These are phyloP conservation scores for Microdon myrmicae DNA, from an alignment of 2,888 invertebrate genomes.

Conservation along the genomic window DNA sequence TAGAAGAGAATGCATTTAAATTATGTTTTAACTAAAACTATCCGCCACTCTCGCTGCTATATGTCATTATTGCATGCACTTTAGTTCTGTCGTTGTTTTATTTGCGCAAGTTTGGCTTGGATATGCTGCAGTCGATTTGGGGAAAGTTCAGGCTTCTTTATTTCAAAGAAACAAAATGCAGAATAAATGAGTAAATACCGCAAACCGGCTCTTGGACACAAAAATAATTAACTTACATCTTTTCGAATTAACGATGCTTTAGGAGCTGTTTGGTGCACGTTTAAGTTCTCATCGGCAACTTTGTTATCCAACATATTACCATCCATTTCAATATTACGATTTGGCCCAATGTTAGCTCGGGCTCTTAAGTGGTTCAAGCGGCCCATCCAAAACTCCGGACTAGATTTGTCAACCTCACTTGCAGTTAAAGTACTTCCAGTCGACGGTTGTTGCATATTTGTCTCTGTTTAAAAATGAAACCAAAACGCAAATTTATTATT, in stretches of 20 bases:
- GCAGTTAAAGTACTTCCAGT: conserved; percentile 34
- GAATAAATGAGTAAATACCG: too few relatives aligned
- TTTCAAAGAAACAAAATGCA: not conserved
- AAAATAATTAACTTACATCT: conserved; percentile 58
- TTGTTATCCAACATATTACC: conserved; percentile 64
- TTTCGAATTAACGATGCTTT: conserved; percentile 63
- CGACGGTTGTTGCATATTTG: conserved; percentile 55
- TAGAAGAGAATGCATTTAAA: too few relatives aligned
- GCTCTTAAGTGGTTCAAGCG: conserved; percentile 61
- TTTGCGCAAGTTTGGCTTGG: conserved; percentile 66
- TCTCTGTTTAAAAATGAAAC: conserved; percentile 53
- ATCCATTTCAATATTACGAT: conserved; percentile 55
- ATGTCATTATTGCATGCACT: too few relatives aligned
- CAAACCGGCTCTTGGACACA: not conserved
- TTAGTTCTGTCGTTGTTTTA: conserved; percentile 65
- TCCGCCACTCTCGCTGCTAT: too few relatives aligned
- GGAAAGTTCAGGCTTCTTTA: conserved; percentile 64
- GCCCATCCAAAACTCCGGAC: conserved; percentile 67
- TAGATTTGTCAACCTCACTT: conserved; percentile 55
- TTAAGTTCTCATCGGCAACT: conserved; percentile 66
- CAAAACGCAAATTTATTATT: too few relatives aligned
- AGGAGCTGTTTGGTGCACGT: conserved; percentile 62
- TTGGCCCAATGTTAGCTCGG: conserved; percentile 58
- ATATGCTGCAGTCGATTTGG: conserved; percentile 66
- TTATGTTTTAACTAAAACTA: too few relatives aligned